Evolutionary conservation across 2,797 vertebrate species (phyloP).

Genomic region (Brachymystax lenok): DNA sequence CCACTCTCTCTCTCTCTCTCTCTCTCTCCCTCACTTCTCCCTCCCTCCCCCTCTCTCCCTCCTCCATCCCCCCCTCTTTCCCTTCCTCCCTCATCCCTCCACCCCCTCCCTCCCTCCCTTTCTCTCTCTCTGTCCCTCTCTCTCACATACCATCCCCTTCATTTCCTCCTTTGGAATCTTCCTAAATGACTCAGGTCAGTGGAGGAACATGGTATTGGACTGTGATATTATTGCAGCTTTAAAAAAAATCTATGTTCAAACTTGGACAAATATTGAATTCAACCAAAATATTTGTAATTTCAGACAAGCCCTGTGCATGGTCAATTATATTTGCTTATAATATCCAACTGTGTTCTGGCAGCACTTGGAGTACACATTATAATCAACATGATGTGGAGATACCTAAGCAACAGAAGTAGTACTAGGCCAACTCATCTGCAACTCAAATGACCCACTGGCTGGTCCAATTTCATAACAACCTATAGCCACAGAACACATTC

Average conservation of each 20-base stretch:
- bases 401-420: background rate
- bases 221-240: background rate
- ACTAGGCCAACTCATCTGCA: background rate
- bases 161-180: slow-evolving; percentile 4
- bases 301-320: background rate
- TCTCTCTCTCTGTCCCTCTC: background rate
- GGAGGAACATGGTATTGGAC: background rate
- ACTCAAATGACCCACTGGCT: background rate
- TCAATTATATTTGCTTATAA: background rate
- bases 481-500: background rate
- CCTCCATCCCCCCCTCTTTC: slow-evolving; percentile 5
- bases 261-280: background rate
- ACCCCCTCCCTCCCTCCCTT: background rate
- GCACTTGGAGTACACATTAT: background rate
- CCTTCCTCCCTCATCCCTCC: slow-evolving; percentile 2
- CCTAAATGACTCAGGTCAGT: slow-evolving; percentile 10
- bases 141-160: background rate
- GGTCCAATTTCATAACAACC: background rate
- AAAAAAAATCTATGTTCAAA: background rate
- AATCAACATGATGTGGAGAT: background rate
- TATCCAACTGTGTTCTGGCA: background rate
- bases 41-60: background rate
- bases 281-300: background rate
- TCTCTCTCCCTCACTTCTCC: background rate
- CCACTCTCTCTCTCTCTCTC: background rate